Evolutionary conservation across 2,888 invertebrate species (phyloP).

Genomic region (Phorcus lineatus): DNA sequence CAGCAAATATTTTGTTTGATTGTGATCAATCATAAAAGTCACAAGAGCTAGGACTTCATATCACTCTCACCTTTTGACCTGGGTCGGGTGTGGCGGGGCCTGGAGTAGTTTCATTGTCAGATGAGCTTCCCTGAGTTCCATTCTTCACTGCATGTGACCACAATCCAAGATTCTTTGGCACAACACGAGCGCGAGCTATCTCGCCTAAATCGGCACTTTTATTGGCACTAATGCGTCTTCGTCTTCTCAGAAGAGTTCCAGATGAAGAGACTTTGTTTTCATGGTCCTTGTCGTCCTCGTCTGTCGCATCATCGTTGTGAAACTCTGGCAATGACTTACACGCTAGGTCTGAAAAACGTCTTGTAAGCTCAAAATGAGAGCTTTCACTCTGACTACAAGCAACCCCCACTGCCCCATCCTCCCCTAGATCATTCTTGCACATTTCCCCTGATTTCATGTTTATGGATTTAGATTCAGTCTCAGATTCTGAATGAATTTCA

Average conservation of each 20-base stretch:
- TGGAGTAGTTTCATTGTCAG: constrained; percentile 40
- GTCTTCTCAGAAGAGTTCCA: constrained; percentile 15
- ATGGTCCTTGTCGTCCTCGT: neutral
- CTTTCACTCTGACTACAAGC: neutral
- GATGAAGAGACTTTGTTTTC: constrained; percentile 15
- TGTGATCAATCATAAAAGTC: no score
- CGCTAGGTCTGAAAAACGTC: neutral
- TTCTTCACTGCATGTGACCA: constrained; percentile 24
- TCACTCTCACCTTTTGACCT: constrained; percentile 33
- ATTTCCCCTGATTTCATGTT: neutral
- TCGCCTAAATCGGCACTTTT: constrained; percentile 27
- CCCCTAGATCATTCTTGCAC: neutral
- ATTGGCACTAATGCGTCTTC: constrained; percentile 28
- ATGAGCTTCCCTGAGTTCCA: constrained; percentile 34
- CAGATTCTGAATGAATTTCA: constrained; percentile 42
- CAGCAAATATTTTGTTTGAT: no score
- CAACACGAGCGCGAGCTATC: constrained; percentile 14
- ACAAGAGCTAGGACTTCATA: no score
- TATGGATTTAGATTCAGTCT: constrained; percentile 12
- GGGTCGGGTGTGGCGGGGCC: constrained; percentile 33
- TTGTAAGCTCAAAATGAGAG: neutral
- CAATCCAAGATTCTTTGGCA: constrained; percentile 35
- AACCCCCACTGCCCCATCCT: neutral
- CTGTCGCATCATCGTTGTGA: neutral
- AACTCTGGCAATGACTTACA: neutral